Base-by-base conservation (phyloP, 2,113 vertebrate genomes). In the Ramphastos sulfuratus region DNA sequence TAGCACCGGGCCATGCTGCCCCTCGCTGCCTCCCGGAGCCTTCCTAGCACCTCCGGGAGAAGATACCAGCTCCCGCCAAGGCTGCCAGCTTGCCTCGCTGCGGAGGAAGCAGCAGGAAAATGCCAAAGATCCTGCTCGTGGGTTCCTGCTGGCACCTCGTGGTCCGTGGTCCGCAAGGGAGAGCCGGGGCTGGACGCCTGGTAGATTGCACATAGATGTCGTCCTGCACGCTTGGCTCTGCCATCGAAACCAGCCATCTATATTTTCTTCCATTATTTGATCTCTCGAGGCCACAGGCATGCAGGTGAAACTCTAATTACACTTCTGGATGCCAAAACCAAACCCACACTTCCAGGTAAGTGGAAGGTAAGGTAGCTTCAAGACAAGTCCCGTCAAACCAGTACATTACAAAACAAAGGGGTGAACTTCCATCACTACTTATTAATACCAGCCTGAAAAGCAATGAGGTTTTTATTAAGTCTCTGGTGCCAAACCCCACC, bases 121-220 rank as follows among this genome's bases (percentile, higher is more conserved):
- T 2, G 85, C 19, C 19, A 16, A 0, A 8, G 44, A 8, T 12
- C 6, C 59, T 3, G 46, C 39, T 0, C 0, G 58, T 3, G 46
- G 31, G 76, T 12, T 19, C 55, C 80, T 20, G 85, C 44, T 16
- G 56, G 69, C 77, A 37, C 44, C 69, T 17, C 44, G 0, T 1
- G 65, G 8, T 1, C 58, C 44, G 0, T 1, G 65, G 8, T 1
- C 58, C 28, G 69, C 55, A 2, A 2, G 65, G 73, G 28, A 6
- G 9, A 52, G 83, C 39, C 17, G 4, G 67, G 16, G 46, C 70
- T 2, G 25, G 37, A 63, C 17, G 2, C 11, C 0, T 21, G 31
- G 56, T 39, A 4, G 35, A 1, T 0, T 4, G 23, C 76, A 2
- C 12, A 0, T 0, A 33, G 73, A 64, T 18, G 15, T 2, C 1